phyloP scores from a whole-genome alignment of 2,888 invertebrate genomes.

The Chaetogeoica ovagalla region DNA sequence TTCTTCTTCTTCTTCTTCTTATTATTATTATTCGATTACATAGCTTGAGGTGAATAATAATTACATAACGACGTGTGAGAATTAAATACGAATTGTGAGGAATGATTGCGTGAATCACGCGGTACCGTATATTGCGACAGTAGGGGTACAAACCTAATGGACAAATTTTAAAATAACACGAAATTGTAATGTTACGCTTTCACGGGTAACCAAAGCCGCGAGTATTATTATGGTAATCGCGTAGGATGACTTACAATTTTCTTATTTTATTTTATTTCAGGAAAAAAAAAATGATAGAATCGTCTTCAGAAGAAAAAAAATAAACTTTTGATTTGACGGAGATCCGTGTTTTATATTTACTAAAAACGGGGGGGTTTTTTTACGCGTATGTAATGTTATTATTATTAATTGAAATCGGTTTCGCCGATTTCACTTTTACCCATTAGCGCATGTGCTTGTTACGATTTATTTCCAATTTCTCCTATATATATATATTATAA shows the following conservation, averaged over 20 bases:
- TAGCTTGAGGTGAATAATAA: constrained; percentile 41
- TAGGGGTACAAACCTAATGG: not conserved
- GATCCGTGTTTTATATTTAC: constrained; percentile 13
- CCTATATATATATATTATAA: not conserved
- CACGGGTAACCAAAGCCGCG: constrained; percentile 18
- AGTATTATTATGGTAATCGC: not conserved
- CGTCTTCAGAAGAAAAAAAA: not conserved
- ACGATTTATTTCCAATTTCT: constrained; percentile 26
- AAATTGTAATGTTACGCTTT: constrained; percentile 47
- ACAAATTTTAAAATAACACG: constrained; percentile 31
- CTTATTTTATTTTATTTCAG: not conserved
- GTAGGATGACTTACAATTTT: not conserved
- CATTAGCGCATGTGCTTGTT: not conserved
- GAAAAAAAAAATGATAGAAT: not conserved
- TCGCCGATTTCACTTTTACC: constrained; percentile 50
- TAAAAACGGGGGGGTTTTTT: no score
- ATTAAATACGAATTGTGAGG: constrained; percentile 2
- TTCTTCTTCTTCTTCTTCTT: no score
- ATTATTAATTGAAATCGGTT: constrained; percentile 40
- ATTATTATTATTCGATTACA: not conserved
- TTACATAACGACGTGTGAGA: constrained; percentile 35
- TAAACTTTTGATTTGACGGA: not conserved
- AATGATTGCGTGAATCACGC: constrained; percentile 37
- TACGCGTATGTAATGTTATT: not conserved
- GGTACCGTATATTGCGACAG: not conserved